Base-by-base conservation (phyloP, 2,113 vertebrate species). In the Crocuta crocuta region DNA sequence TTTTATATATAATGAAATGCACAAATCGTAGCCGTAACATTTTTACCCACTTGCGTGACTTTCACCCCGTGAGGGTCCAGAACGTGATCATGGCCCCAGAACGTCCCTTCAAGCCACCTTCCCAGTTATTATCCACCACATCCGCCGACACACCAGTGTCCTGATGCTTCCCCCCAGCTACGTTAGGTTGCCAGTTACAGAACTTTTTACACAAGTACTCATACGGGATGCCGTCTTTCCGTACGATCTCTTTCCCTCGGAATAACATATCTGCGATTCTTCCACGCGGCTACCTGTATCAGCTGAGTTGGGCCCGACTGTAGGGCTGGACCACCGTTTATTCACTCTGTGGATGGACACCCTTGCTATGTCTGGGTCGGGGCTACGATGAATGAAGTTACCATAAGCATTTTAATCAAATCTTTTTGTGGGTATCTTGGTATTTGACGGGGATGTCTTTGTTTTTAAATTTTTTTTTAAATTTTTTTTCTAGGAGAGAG, bases 251-350 rank as follows among this genome's bases (percentile, higher is more conserved):
- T 7, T 26, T 82, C 9, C 2, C 16, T 35, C 1, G 0, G 66
- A 31, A 0, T 5, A 31, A 10, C 2, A 4, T 19, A 1, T 0
- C 0, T 21, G 45, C 12, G 7, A 31, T 3, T 7, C 9, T 2
- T 0, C 10, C 16, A 1, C 0, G 55, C 0, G 4, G 0, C 0
- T 15, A 7, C 3, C 1, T 0, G 2, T 1, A 2, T 8, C 8
- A 31, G 45, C 84, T 24, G 35, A 66, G 58, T 6, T 6, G 45
- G 12, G 39, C 28, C 13, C 21, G 5, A 2, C 4, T 0, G 0
- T 35, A 1, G 10, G 31, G 23, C 33, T 23, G 19, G 3, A 26
- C 28, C 43, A 19, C 1, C 1, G 26, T 21, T n/a, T 17, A 23
- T 53, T 23, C 15, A n/a, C n/a, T 45, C 23, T 19, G 45, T 21